Evolutionary conservation across 2,888 invertebrate species (phyloP).

Genomic region (Nomada goodeniana): DNA sequence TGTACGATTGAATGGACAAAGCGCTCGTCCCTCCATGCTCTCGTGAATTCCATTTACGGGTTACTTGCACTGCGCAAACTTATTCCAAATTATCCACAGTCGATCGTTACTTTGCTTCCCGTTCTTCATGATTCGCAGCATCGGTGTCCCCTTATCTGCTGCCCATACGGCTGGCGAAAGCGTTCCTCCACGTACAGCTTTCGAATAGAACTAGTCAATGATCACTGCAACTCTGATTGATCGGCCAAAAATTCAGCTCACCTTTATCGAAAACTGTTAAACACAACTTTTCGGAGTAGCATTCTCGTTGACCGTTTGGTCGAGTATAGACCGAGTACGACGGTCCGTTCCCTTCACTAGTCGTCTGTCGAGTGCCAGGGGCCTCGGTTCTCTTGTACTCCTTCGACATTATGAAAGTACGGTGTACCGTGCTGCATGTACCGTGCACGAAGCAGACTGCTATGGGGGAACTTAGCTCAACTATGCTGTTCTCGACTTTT

Average conservation of each 20-base stretch:
- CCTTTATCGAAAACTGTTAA: conserved; percentile 28
- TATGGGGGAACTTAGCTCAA: conserved; percentile 45
- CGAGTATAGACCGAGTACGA: conserved; percentile 58
- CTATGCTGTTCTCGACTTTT: conserved; percentile 33
- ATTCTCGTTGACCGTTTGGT: conserved; percentile 64
- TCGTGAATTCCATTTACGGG: not conserved
- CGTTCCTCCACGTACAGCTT: not conserved
- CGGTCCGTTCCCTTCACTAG: conserved; percentile 83
- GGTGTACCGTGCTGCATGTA: conserved; percentile 51
- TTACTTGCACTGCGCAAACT: not conserved
- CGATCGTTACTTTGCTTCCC: not conserved
- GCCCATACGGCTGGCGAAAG: not conserved
- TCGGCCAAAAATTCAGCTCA: not conserved
- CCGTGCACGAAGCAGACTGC: conserved; percentile 47
- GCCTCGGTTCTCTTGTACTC: conserved; percentile 69
- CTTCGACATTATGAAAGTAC: conserved; percentile 78
- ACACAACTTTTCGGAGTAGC: conserved; percentile 45
- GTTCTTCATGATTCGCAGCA: conserved; percentile 19
- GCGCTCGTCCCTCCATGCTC: conserved; percentile 25
- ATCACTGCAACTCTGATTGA: not conserved
- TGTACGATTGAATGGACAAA: not conserved
- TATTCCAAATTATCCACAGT: not conserved
- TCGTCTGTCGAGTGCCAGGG: conserved; percentile 77
- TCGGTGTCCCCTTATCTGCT: not conserved
- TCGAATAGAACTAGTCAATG: not conserved